Base-by-base conservation (phyloP, 1,140 invertebrate species). In the Anastrepha ludens region DNA sequence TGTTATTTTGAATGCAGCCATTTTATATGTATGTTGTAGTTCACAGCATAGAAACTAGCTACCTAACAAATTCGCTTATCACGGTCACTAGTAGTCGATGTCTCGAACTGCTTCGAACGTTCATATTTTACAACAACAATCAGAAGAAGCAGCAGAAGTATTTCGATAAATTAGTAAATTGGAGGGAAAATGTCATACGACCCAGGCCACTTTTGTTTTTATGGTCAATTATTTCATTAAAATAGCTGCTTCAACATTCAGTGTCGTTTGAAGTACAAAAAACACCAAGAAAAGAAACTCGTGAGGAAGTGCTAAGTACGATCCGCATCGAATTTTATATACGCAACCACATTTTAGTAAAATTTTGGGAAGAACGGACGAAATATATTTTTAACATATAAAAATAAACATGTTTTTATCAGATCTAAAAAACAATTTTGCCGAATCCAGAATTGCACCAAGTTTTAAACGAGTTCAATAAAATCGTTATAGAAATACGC, bases 161-260 rank as follows among this genome's bases (percentile, higher is more conserved):
- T 74, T n/a, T 74, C 3, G 44, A 74, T 39, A 74, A 74, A 74
- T 17, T 47, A n/a, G 44, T 8, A 29, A 17, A 74, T n/a, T 47
- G 44, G 41, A 74, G 70, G 44, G 47, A 74, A 74, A 74, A 74
- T 74, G 70, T 74, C 70, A 74, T 15, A 74, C 17, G 44, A 74
- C 39, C 41, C 47, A 74, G 17, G 44, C 2, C 70, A 74, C 44
- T 47, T 74, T 74, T 44, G 44, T 74, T n/a, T 41, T 4, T 29
- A 29, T 20, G 13, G 29, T 20, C 62, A 67, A 41, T 41, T 20
- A 67, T 29, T 29, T 29, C 29, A 67, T 67, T 67, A 29, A 15
- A 67, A 67, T 67, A 67, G 6, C 20, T 67, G 65, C 29, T n/a
- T 67, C 65, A 67, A 29, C 65, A 29, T 64, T 39, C 29, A 39